phyloP scores from a whole-genome alignment of 2,888 invertebrate species.

The Germaria angustata region DNA sequence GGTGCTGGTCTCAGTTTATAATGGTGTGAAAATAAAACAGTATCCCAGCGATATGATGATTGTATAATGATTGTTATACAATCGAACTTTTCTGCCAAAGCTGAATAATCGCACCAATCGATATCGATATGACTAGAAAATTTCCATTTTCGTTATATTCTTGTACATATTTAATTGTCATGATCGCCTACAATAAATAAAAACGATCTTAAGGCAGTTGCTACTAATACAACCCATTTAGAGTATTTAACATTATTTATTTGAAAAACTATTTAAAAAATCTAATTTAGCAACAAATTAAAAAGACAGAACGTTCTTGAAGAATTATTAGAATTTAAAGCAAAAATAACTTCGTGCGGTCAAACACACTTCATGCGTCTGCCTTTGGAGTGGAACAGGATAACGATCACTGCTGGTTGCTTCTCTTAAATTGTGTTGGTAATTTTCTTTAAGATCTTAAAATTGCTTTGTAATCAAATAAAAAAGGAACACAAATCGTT shows the following conservation, averaged over 20 bases:
- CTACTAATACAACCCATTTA: background rate
- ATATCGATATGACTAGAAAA: too few relatives aligned
- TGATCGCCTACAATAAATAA: background rate
- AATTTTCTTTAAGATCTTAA: constrained; percentile 50
- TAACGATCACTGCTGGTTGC: background rate
- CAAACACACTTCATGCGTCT: constrained; percentile 69
- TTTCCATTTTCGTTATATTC: too few relatives aligned
- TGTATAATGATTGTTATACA: too few relatives aligned
- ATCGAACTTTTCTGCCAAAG: too few relatives aligned
- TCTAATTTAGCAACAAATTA: constrained; percentile 65
- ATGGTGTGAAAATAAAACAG: too few relatives aligned
- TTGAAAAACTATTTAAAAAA: constrained; percentile 46
- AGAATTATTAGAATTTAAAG: constrained; percentile 65
- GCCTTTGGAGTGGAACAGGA: constrained; percentile 38
- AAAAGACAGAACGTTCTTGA: constrained; percentile 53
- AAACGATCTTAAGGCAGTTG: background rate
- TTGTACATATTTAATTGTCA: too few relatives aligned
- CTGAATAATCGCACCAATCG: too few relatives aligned
- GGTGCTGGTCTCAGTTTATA: too few relatives aligned
- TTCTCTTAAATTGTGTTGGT: constrained; percentile 13
- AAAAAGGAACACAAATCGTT: constrained; percentile 28
- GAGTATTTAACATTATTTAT: constrained; percentile 7
- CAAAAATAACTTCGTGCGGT: constrained; percentile 67
- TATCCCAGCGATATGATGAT: too few relatives aligned
- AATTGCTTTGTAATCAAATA: constrained; percentile 64